These are phyloP conservation scores for Patella ulyssiponensis DNA, from an alignment of 2,888 invertebrate genomes.

Conservation along the genomic window DNA sequence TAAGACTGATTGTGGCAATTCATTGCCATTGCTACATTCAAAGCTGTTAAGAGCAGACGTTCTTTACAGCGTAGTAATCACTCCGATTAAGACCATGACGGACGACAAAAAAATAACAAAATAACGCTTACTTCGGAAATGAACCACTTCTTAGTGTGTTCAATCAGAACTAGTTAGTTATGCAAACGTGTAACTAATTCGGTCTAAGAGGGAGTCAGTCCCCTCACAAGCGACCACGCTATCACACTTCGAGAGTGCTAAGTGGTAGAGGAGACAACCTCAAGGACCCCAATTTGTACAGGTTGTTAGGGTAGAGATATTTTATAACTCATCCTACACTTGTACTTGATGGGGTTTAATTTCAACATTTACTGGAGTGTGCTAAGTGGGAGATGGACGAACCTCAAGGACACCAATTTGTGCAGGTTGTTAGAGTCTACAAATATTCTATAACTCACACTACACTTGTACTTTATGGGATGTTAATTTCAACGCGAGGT, in stretches of 20 bases:
- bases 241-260: no score
- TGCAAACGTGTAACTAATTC: background rate
- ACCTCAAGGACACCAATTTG: background rate
- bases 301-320: slow-evolving; percentile 3
- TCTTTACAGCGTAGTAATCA: slow-evolving; percentile 9
- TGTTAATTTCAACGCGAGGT: background rate
- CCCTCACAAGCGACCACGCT: no score
- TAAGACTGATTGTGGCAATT: no score
- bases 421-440: background rate
- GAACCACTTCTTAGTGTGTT: background rate
- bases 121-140: background rate
- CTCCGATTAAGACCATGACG: background rate
- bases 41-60: background rate
- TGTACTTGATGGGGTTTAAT: slow-evolving; percentile 6
- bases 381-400: background rate
- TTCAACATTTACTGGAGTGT: background rate
- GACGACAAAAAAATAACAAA: background rate
- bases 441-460: background rate
- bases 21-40: background rate
- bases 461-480: background rate
- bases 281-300: background rate
- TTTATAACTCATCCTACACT: background rate
- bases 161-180: background rate
- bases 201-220: background rate
- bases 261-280: no score